phyloP scores from a whole-genome alignment of 2,797 vertebrate species.

The Hemibagrus guttatus region DNA sequence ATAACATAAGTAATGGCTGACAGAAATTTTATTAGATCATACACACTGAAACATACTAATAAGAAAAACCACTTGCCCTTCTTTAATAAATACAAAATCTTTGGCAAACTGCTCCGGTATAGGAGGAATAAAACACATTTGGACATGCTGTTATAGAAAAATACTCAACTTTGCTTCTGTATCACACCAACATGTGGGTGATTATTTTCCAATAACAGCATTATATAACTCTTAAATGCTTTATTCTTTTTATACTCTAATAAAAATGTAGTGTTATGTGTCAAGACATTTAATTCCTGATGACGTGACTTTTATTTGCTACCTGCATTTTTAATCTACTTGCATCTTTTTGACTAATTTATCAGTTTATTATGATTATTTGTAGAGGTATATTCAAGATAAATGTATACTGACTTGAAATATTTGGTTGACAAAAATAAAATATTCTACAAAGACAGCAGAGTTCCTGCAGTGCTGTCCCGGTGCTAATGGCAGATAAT shows the following conservation, averaged over 20 bases:
- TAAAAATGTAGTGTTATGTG: background rate
- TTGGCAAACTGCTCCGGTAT: background rate
- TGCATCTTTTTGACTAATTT: background rate
- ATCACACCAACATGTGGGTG: background rate
- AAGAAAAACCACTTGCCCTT: background rate
- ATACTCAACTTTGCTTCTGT: too few species aligned
- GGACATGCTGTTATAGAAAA: background rate
- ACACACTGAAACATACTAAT: background rate
- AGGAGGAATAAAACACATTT: background rate
- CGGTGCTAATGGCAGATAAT: constrained; percentile 13
- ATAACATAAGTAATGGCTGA: background rate
- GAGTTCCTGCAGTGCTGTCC: background rate
- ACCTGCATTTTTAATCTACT: background rate
- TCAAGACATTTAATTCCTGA: background rate
- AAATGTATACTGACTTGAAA: background rate
- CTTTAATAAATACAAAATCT: too few species aligned
- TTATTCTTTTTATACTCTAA: background rate
- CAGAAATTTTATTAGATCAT: too few species aligned
- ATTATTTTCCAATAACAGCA: too few species aligned
- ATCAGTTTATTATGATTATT: background rate
- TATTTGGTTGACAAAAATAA: background rate
- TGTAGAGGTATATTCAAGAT: background rate
- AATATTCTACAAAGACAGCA: too few species aligned
- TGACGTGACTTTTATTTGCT: background rate
- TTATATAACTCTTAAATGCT: background rate